Conservation (phyloP, 2,888 invertebrate genomes). For the Nycteola revayana region DNA sequence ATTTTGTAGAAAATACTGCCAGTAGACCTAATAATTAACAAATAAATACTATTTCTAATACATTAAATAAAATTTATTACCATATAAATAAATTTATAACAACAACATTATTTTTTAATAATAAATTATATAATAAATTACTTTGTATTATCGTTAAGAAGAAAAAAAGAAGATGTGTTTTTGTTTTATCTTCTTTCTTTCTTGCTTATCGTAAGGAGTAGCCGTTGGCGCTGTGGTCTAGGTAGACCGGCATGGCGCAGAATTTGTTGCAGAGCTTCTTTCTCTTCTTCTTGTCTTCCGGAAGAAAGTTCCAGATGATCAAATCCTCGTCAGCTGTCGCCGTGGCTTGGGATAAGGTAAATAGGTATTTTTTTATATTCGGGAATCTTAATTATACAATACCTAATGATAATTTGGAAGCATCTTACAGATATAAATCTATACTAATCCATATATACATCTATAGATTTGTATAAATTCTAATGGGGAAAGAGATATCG, state of each 20-base stretch:
- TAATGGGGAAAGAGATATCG: no score
- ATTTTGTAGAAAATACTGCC: no score
- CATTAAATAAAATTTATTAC: conserved; percentile 25
- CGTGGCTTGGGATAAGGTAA: conserved; percentile 52
- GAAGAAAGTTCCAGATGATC: conserved; percentile 75
- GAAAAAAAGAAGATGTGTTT: conserved; percentile 1
- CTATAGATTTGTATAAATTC: no score
- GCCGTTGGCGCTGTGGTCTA: conserved; percentile 51
- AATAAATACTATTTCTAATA: no score
- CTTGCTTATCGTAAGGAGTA: conserved; percentile 45
- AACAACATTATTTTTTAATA: neutral
- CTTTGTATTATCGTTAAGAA: neutral
- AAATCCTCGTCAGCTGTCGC: conserved; percentile 72
- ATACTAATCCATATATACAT: no score
- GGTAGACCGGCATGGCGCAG: conserved; percentile 52
- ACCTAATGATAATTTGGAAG: neutral
- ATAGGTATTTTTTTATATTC: no score
- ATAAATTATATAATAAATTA: conserved; percentile 9
- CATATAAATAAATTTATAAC: conserved; percentile 19
- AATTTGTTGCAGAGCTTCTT: conserved; percentile 43
- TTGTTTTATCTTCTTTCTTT: no score
- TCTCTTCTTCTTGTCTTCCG: conserved; percentile 51
- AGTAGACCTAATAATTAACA: no score
- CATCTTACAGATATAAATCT: no score
- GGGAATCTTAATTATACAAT: no score